A percentile compares a stretch with the other conserved stretches of the same genome.
Evolutionary conservation across 2,888 invertebrate species (phyloP).

Genomic region (Eurytoma californica): DNA sequence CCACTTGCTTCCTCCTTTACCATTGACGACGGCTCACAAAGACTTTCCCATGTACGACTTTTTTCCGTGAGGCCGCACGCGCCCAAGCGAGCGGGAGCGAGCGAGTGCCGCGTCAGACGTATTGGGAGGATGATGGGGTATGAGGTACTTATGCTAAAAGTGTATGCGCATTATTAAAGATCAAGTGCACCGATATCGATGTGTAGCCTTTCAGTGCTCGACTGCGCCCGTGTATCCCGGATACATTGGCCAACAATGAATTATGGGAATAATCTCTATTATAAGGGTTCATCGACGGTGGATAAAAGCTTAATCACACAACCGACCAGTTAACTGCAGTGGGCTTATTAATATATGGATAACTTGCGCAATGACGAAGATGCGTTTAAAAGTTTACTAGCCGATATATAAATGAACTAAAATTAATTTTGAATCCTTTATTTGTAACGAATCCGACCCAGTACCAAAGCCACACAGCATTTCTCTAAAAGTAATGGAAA

Average conservation of each 20-base stretch:
- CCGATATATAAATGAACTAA: too few species aligned
- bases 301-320: neutral
- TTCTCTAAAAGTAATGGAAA: too few species aligned
- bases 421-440: too few species aligned
- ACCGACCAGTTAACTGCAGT: neutral
- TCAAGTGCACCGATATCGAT: conserved; percentile 36
- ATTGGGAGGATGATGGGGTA: conserved; percentile 1
- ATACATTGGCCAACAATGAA: conserved; percentile 19
- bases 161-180: conserved; percentile 32
- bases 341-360: too few species aligned
- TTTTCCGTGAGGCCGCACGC: conserved; percentile 8
- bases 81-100: neutral
- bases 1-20: conserved; percentile 51
- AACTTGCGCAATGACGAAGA: too few species aligned
- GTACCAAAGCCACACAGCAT: too few species aligned
- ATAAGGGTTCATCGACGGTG: neutral
- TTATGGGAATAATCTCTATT: conserved; percentile 14
- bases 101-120: conserved; percentile 17
- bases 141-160: conserved; percentile 19
- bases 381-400: too few species aligned
- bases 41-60: conserved; percentile 50
- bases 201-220: neutral
- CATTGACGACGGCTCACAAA: conserved; percentile 42
- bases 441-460: too few species aligned
- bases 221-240: neutral